Percentiles rank a stretch among this genome's conserved stretches.
Evolutionary conservation across 2,797 vertebrate species (phyloP).

Genomic region (Tokudaia muenninki): DNA sequence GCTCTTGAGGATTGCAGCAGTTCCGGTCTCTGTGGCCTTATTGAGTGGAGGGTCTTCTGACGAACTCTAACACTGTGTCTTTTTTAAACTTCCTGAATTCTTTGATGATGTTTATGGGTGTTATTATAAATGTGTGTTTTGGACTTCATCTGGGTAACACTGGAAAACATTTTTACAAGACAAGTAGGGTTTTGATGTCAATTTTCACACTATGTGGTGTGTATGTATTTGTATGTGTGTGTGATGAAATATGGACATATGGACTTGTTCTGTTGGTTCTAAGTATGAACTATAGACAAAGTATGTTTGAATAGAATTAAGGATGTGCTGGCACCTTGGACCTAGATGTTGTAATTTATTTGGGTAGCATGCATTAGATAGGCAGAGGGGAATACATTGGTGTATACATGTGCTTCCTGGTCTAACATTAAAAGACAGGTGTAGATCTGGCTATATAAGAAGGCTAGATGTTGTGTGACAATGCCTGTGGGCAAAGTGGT

Average conservation of each 20-base stretch:
- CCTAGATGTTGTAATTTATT: neutral
- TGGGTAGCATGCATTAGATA: neutral
- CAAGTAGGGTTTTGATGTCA: neutral
- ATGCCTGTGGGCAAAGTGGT: accelerated
- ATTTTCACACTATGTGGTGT: neutral
- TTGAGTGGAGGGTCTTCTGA: too few species aligned
- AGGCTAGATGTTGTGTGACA: too few species aligned
- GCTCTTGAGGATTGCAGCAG: too few species aligned
- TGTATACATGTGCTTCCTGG: neutral
- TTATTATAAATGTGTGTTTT: neutral
- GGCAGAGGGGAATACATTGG: neutral
- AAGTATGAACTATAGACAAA: neutral
- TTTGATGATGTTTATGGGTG: neutral
- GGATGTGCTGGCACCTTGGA: neutral
- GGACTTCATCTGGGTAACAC: neutral
- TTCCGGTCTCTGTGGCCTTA: too few species aligned
- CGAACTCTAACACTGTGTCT: neutral
- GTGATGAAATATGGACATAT: neutral
- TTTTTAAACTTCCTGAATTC: neutral
- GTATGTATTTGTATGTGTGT: too few species aligned
- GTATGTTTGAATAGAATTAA: neutral
- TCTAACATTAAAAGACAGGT: neutral
- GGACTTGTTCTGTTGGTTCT: neutral
- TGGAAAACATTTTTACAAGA: neutral
- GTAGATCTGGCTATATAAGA: neutral